Evolutionary conservation across 2,888 invertebrate species (phyloP).

Genomic region (Tinea pellionella): DNA sequence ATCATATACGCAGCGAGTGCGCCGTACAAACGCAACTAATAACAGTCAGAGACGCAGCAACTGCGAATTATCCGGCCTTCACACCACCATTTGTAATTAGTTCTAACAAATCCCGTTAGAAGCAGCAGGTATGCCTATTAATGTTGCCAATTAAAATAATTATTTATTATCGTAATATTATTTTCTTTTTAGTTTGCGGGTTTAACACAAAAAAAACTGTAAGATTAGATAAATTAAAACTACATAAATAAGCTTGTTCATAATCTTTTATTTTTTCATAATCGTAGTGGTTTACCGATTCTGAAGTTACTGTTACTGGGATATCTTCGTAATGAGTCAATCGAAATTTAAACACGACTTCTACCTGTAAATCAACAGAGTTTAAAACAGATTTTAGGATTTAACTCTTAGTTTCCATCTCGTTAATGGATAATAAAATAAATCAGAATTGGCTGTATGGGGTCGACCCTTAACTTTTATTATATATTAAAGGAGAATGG

Average conservation of each 20-base stretch:
- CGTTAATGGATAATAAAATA: constrained; percentile 12
- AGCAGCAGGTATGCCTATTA: not conserved
- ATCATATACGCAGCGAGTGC: not conserved
- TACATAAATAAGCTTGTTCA: not conserved
- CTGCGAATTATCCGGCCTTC: not conserved
- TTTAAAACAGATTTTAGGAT: too few relatives aligned
- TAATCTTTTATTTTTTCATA: constrained; percentile 10
- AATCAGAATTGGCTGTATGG: too few relatives aligned
- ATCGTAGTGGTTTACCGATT: constrained; percentile 39
- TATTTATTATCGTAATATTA: not conserved
- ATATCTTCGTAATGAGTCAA: constrained; percentile 33
- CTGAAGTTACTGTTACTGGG: constrained; percentile 35
- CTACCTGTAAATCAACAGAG: constrained; percentile 39
- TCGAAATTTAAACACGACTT: constrained; percentile 34
- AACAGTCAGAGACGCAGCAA: too few relatives aligned
- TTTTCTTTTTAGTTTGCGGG: too few relatives aligned
- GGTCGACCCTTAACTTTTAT: too few relatives aligned
- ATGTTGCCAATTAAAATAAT: not conserved
- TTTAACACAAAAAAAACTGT: too few relatives aligned
- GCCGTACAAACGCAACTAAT: not conserved
- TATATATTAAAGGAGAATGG: too few relatives aligned
- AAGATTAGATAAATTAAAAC: not conserved
- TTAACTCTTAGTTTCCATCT: not conserved
- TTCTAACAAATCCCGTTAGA: not conserved
- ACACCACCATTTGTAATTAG: too few relatives aligned